Percentiles rank a stretch among this genome's conserved stretches.
phyloP scores from a whole-genome alignment of 2,888 invertebrate genomes.

The Stenolophus ochropezus region DNA sequence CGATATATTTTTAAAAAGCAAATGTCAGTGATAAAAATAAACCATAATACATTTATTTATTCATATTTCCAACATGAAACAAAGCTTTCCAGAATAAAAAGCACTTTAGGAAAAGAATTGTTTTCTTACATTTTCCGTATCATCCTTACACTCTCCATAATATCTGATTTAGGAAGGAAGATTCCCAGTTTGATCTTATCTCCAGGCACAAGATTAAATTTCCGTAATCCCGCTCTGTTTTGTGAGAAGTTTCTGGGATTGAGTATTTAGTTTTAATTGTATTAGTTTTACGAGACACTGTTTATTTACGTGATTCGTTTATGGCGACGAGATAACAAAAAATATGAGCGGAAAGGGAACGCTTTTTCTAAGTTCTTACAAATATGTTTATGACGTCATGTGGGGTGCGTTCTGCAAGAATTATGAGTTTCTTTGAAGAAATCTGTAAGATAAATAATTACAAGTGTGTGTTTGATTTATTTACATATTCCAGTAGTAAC shows the following conservation, averaged over 20 bases:
- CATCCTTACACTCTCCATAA: not conserved
- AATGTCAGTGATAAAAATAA: too few relatives aligned
- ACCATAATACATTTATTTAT: too few relatives aligned
- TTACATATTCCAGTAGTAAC: not conserved
- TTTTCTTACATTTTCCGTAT: not conserved
- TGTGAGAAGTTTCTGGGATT: constrained; percentile 6
- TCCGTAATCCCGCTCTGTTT: not conserved
- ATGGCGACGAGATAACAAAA: not conserved
- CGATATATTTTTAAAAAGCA: too few relatives aligned
- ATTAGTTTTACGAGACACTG: constrained; percentile 51
- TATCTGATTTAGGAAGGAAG: not conserved
- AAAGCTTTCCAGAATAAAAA: too few relatives aligned
- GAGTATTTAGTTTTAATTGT: constrained; percentile 53
- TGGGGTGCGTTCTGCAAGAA: too few relatives aligned
- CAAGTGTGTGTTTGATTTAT: too few relatives aligned
- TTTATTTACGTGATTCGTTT: constrained; percentile 52
- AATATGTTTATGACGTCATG: too few relatives aligned
- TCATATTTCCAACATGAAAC: too few relatives aligned
- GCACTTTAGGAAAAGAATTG: not conserved
- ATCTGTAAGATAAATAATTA: too few relatives aligned
- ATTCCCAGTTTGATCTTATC: not conserved
- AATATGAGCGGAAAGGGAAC: not conserved
- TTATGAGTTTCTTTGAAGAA: too few relatives aligned
- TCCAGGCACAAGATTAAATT: not conserved
- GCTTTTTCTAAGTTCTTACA: not conserved